These are phyloP conservation scores for Helicoverpa armigera DNA, from an alignment of 1,140 invertebrate genomes.

Conservation along the genomic window DNA sequence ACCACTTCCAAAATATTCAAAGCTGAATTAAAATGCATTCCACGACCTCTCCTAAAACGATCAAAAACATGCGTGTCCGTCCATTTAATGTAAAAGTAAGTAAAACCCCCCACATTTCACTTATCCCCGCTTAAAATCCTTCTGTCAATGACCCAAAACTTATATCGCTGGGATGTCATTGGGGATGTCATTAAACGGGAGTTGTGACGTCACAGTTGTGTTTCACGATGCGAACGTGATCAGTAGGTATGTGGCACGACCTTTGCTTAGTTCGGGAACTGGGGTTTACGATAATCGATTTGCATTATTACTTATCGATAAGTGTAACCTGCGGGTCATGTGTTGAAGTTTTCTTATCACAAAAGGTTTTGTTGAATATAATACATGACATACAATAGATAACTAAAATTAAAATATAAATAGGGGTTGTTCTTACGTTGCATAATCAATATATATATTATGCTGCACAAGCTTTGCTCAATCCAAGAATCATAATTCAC, in stretches of 20 bases:
- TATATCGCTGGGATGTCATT: not conserved
- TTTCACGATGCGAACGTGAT: not conserved
- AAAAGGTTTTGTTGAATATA: too few relatives aligned
- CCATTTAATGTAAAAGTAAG: not conserved
- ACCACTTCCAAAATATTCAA: too few relatives aligned
- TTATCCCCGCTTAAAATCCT: slow-evolving; percentile 7
- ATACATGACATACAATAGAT: too few relatives aligned
- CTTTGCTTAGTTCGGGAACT: not conserved
- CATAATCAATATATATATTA: not conserved
- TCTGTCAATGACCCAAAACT: slow-evolving; percentile 12
- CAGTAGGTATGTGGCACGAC: not conserved
- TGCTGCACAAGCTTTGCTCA: not conserved
- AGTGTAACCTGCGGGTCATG: too few relatives aligned
- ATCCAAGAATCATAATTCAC: not conserved
- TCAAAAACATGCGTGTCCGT: not conserved
- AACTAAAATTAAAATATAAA: not conserved
- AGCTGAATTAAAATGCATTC: too few relatives aligned
- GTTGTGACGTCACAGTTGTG: slow-evolving; percentile 13
- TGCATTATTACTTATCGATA: not conserved
- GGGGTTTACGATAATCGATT: slow-evolving; percentile 3
- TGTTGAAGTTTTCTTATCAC: too few relatives aligned
- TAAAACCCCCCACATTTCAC: not conserved
- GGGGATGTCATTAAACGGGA: slow-evolving; percentile 2
- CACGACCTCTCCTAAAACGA: too few relatives aligned
- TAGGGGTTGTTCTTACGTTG: not conserved